phyloP scores from a whole-genome alignment of 2,113 vertebrate species.

The Perca flavescens region DNA sequence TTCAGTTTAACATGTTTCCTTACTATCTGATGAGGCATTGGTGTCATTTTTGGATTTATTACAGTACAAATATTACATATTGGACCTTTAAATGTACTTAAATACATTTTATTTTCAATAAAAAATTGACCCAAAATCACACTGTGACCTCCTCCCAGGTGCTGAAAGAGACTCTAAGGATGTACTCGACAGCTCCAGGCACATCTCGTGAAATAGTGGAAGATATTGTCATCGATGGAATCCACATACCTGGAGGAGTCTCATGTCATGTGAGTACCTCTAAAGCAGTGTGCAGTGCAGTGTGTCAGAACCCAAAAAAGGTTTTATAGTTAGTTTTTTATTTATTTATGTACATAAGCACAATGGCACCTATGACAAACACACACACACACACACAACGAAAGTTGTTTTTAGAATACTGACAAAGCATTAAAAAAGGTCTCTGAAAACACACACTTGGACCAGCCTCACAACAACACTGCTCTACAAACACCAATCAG shows the following conservation, averaged over 20 bases:
- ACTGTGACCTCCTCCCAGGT: constrained; percentile 78
- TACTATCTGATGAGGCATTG: no score
- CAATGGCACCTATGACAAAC: not conserved
- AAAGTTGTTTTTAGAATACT: no score
- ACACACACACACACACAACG: not conserved
- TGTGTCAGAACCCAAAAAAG: not conserved
- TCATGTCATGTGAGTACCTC: constrained; percentile 50
- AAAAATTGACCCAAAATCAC: not conserved
- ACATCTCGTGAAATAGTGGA: constrained; percentile 84
- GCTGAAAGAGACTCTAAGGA: constrained; percentile 90
- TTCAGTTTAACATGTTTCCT: no score
- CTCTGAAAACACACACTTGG: no score
- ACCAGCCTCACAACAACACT: no score
- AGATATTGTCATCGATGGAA: constrained; percentile 82
- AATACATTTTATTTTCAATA: not conserved
- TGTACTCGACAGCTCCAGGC: constrained; percentile 87
- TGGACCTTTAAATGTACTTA: not conserved
- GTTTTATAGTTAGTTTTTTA: not conserved
- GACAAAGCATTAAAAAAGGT: no score
- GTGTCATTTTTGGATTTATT: no score
- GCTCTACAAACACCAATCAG: no score
- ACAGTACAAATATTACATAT: no score
- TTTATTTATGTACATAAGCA: not conserved
- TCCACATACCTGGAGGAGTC: constrained; percentile 83
- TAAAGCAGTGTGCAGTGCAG: not conserved